Percentiles rank a stretch among this genome's conserved stretches.
Conservation (phyloP, 2,113 vertebrate species). For the Varanus komodoensis region DNA sequence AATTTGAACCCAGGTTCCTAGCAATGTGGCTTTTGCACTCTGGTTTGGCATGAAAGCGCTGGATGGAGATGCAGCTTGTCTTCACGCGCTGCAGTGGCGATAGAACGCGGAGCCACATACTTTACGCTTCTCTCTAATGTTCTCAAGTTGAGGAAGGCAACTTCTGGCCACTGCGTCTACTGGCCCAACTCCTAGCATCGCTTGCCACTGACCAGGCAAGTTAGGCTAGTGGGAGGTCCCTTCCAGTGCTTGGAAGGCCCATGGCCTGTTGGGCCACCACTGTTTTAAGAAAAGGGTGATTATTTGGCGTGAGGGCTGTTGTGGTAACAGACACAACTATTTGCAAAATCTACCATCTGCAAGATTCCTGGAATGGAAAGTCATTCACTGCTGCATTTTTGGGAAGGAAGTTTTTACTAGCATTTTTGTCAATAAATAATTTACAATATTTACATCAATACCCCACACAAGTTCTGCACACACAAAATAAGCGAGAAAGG, state of each 20-base stretch:
- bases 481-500: conserved; percentile 52
- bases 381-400: conserved; percentile 35
- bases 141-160: neutral
- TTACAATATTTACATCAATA: conserved; percentile 94
- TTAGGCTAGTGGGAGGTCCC: neutral
- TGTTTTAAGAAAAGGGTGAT: neutral
- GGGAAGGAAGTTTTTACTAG: conserved; percentile 83
- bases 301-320: neutral
- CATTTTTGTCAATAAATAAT: conserved; percentile 96
- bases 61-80: too few species aligned
- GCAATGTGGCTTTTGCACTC: too few species aligned
- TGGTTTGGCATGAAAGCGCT: too few species aligned
- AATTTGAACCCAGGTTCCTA: too few species aligned
- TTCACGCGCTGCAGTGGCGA: neutral
- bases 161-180: too few species aligned
- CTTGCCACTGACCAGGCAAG: too few species aligned
- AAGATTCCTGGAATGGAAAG: neutral
- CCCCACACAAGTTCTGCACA: conserved; percentile 78
- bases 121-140: fast-evolving
- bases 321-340: neutral
- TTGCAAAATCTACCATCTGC: neutral
- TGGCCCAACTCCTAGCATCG: too few species aligned
- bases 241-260: neutral
- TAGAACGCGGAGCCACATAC: too few species aligned
- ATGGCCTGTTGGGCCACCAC: too few species aligned